A percentile compares a stretch with the other conserved stretches of the same genome.
phyloP scores from a whole-genome alignment of 2,113 vertebrate species.

The Coreoperca whiteheadi region DNA sequence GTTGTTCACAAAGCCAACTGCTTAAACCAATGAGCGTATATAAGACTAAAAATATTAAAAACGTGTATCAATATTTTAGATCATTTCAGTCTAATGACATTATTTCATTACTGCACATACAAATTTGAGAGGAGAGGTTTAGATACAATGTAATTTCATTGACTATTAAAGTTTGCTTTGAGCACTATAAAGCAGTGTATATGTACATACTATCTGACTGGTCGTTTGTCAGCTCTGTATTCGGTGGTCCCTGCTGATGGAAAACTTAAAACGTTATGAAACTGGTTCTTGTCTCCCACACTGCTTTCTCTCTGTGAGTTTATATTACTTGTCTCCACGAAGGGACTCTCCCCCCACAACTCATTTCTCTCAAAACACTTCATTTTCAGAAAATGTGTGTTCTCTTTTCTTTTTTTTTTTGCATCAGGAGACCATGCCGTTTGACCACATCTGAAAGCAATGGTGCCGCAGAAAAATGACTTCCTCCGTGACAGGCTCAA shows the following conservation, averaged over 20 bases:
- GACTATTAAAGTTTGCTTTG: constrained; percentile 36
- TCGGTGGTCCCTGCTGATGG: constrained; percentile 76
- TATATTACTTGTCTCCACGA: constrained; percentile 78
- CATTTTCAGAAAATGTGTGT: constrained; percentile 77
- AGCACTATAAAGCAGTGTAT: constrained; percentile 1
- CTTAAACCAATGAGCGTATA: constrained; percentile 31
- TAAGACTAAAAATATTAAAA: not conserved
- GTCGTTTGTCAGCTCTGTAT: constrained; percentile 68
- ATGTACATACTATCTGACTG: constrained; percentile 52
- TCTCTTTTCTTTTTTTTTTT: constrained; percentile 55
- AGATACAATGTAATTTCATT: constrained; percentile 20
- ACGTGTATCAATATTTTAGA: constrained; percentile 5
- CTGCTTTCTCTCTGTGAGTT: constrained; percentile 77
- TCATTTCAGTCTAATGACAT: not conserved
- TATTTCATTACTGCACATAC: constrained; percentile 10
- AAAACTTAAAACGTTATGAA: constrained; percentile 79
- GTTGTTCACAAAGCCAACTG: constrained; percentile 49
- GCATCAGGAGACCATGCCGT: constrained; percentile 61
- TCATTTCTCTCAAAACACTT: constrained; percentile 86
- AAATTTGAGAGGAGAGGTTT: constrained; percentile 9
- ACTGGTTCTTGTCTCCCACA: constrained; percentile 82
- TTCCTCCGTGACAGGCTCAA: constrained; percentile 58
- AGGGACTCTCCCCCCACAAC: constrained; percentile 76
- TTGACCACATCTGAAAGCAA: constrained; percentile 81
- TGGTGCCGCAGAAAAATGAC: constrained; percentile 76